Conservation (phyloP, 2,113 vertebrate genomes). For the Brachypteracias leptosomus region DNA sequence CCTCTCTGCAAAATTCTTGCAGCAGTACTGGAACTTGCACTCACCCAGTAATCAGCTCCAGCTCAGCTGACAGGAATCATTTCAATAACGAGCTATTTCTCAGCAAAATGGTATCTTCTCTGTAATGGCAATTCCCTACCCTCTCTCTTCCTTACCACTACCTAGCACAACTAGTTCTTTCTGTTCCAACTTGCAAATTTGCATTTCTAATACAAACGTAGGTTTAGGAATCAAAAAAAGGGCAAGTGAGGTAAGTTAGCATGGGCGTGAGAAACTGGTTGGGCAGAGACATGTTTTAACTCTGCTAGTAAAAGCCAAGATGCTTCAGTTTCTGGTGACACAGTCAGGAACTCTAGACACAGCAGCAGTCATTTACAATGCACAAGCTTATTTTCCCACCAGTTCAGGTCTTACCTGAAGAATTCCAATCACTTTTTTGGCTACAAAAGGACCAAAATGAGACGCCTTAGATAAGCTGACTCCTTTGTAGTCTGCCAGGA, state of each 20-base stretch:
- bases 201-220: not conserved
- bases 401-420: slow-evolving; percentile 86
- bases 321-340: not conserved
- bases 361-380: slow-evolving; percentile 35
- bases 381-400: not conserved
- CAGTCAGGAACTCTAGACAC: not conserved
- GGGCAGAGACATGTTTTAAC: not conserved
- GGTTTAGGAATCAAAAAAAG: not conserved
- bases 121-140: not conserved
- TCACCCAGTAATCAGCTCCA: not conserved
- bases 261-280: not conserved
- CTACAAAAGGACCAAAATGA: slow-evolving; percentile 96
- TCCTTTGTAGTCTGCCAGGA: slow-evolving; percentile 95
- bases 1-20: not conserved
- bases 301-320: not conserved
- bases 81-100: not conserved
- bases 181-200: not conserved
- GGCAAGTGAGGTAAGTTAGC: not conserved
- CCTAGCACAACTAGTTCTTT: not conserved
- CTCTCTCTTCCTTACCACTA: not conserved
- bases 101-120: not conserved
- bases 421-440: slow-evolving; percentile 97
- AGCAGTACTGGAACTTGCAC: not conserved
- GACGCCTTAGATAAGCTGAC: slow-evolving; percentile 97
- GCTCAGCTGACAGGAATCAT: not conserved